phyloP scores from a whole-genome alignment of 2,888 invertebrate species.

The Mycogona germanica region DNA sequence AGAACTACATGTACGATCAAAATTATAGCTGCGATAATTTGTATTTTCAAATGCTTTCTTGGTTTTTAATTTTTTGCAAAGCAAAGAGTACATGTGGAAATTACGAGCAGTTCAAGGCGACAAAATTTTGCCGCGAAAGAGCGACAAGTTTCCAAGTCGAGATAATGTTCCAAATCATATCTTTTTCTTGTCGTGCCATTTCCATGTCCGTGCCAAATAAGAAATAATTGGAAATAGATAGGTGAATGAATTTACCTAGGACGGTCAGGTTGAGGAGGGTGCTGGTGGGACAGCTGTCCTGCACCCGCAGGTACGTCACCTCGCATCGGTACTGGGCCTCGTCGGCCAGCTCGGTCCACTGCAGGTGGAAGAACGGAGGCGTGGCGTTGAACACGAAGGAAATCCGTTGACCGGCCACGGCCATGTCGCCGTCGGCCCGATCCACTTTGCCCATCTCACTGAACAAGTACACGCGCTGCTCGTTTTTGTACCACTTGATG shows the following conservation, averaged over 20 bases:
- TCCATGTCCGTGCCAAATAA: no score
- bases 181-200: no score
- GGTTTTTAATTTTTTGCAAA: no score
- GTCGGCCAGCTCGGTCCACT: slow-evolving; percentile 13
- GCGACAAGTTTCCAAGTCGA: no score
- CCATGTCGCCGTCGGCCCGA: slow-evolving; percentile 17
- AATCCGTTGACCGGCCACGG: slow-evolving; percentile 6
- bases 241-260: slow-evolving; percentile 15
- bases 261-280: slow-evolving; percentile 17
- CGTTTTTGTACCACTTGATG: slow-evolving; percentile 21
- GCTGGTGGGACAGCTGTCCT: slow-evolving; percentile 17
- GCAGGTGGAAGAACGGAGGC: slow-evolving; percentile 15
- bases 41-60: no score
- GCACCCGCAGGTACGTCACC: slow-evolving; percentile 19
- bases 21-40: no score
- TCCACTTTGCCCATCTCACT: slow-evolving; percentile 16
- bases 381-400: slow-evolving; percentile 15
- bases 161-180: no score
- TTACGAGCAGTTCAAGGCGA: no score
- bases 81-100: no score
- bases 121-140: no score
- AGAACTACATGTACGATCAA: no score
- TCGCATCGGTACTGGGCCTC: slow-evolving; percentile 20
- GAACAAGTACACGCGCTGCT: slow-evolving; percentile 17
- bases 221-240: no score